Conservation (phyloP, 2,888 invertebrate species). For the Hoplodrina blanda region DNA sequence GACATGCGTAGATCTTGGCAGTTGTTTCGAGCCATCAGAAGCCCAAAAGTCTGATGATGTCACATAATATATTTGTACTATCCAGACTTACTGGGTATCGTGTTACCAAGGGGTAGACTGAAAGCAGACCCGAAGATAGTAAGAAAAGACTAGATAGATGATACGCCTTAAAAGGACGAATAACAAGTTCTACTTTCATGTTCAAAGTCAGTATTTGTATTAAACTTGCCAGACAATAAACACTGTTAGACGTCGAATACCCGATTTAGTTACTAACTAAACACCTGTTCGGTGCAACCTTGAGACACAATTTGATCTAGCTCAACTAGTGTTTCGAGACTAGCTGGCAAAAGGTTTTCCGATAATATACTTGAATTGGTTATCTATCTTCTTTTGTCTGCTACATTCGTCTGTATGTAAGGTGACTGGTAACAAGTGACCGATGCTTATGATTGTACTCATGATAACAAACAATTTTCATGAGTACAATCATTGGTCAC, state of each 20-base stretch:
- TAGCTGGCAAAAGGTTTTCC: background rate
- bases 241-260: conserved; percentile 4
- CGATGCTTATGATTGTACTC: no score
- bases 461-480: no score
- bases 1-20: no score
- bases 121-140: no score
- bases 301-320: conserved; percentile 24
- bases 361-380: background rate
- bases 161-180: background rate
- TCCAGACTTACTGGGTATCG: no score
- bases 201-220: background rate
- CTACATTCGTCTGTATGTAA: background rate
- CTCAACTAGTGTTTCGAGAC: conserved; percentile 22
- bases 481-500: no score
- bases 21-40: no score
- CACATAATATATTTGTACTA: no score
- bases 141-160: no score
- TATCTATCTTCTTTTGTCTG: background rate
- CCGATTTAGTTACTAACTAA: conserved; percentile 15
- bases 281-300: conserved; percentile 40
- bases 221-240: background rate
- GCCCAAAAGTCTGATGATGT: no score
- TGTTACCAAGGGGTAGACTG: no score
- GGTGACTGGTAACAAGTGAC: no score
- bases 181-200: background rate